Conservation (phyloP, 1,140 invertebrate species). For the Aphis gossypii region DNA sequence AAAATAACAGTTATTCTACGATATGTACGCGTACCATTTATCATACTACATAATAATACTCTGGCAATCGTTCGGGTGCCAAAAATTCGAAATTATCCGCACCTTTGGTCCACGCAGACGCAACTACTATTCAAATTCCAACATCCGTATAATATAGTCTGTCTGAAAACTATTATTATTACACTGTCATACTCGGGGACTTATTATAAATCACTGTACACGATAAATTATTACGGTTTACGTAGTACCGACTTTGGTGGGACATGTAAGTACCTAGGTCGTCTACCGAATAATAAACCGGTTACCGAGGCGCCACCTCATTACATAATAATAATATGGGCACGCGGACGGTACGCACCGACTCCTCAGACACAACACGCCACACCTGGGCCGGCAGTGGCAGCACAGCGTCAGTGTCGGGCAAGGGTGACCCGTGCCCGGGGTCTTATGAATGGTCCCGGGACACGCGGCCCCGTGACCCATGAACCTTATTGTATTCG, state of each 20-base stretch:
- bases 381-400: conserved; percentile 21
- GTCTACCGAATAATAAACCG: background rate
- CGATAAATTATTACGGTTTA: too few relatives aligned
- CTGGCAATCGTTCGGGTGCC: too few relatives aligned
- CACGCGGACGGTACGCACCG: background rate
- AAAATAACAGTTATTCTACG: background rate
- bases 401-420: too few relatives aligned
- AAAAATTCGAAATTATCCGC: background rate
- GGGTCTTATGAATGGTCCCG: conserved; percentile 46
- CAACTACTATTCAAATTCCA: background rate
- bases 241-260: background rate
- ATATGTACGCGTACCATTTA: background rate
- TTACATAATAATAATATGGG: background rate
- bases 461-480: conserved; percentile 43
- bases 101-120: too few relatives aligned
- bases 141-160: background rate
- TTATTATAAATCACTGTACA: background rate
- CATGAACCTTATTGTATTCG: conserved; percentile 37
- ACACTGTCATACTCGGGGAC: background rate
- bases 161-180: background rate
- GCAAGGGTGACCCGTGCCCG: conserved; percentile 51
- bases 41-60: background rate
- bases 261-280: background rate
- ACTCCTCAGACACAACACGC: background rate
- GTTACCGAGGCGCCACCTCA: background rate